A percentile compares a stretch with the other conserved stretches of the same genome.
These are phyloP conservation scores for Chrysomela aeneicollis DNA, from an alignment of 2,888 invertebrate species.

Conservation along the genomic window DNA sequence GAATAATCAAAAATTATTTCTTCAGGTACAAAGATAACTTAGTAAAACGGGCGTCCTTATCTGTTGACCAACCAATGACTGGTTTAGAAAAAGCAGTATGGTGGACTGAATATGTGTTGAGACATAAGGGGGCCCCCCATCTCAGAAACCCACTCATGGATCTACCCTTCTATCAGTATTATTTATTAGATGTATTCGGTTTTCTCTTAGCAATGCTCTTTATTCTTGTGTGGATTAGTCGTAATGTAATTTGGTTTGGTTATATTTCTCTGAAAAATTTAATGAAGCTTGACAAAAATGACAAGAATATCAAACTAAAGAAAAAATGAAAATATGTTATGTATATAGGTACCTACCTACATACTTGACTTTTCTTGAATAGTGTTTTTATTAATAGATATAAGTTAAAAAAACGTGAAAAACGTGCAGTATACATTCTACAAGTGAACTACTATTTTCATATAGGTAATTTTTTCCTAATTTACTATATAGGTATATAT, in stretches of 20 bases:
- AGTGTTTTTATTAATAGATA: no score
- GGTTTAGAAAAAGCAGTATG: conserved; percentile 51
- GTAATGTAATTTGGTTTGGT: neutral
- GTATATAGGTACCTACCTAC: no score
- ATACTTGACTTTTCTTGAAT: no score
- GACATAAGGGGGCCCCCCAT: conserved; percentile 47
- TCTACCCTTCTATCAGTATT: conserved; percentile 47
- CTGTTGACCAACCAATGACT: conserved; percentile 48
- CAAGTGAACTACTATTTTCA: no score
- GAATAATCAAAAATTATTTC: conserved; percentile 10
- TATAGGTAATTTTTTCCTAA: no score
- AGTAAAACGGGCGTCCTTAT: conserved; percentile 36
- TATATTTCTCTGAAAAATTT: neutral
- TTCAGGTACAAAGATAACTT: conserved; percentile 48
- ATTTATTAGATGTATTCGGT: conserved; percentile 45
- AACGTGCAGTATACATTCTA: no score
- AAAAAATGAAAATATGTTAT: no score
- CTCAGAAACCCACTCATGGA: conserved; percentile 42
- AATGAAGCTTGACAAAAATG: no score
- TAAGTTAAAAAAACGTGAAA: no score
- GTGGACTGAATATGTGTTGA: conserved; percentile 53
- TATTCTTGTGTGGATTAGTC: neutral
- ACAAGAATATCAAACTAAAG: no score
- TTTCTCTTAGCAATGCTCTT: neutral
- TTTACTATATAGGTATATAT: no score